phyloP scores from a whole-genome alignment of 1,140 invertebrate genomes.

The Penaeus vannamei region DNA sequence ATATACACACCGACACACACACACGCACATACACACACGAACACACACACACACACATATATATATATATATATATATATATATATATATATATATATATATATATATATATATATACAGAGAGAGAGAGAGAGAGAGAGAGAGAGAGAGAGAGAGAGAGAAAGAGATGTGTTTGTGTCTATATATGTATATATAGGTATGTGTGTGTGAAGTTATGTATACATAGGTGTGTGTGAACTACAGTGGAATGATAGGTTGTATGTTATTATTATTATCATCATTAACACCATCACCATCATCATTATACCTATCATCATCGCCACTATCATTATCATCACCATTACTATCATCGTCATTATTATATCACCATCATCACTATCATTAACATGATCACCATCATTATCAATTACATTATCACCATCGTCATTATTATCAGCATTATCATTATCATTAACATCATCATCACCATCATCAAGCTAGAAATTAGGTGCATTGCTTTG shows the following conservation, averaged over 20 bases:
- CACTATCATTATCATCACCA: background rate
- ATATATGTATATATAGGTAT: constrained; percentile 26
- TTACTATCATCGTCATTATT: background rate
- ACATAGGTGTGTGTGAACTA: constrained; percentile 34
- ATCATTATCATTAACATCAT: too few species aligned
- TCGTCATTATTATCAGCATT: too few species aligned
- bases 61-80: background rate
- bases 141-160: too few species aligned
- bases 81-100: constrained; percentile 22
- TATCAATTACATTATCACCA: too few species aligned
- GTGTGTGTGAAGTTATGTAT: constrained; percentile 40
- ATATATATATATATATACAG: constrained; percentile 25
- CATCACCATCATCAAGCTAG: too few species aligned
- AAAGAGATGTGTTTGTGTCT: background rate
- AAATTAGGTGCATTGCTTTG: too few species aligned
- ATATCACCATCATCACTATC: background rate
- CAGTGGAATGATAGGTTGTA: too few species aligned
- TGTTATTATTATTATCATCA: background rate
- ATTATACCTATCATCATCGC: background rate
- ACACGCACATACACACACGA: too few species aligned
- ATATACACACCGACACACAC: too few species aligned
- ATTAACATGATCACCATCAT: background rate
- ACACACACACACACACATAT: too few species aligned
- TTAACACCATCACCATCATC: background rate
- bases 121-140: too few species aligned